Base-by-base conservation (phyloP, 2,888 invertebrate species). In the Rhorus exstirpatorius region DNA sequence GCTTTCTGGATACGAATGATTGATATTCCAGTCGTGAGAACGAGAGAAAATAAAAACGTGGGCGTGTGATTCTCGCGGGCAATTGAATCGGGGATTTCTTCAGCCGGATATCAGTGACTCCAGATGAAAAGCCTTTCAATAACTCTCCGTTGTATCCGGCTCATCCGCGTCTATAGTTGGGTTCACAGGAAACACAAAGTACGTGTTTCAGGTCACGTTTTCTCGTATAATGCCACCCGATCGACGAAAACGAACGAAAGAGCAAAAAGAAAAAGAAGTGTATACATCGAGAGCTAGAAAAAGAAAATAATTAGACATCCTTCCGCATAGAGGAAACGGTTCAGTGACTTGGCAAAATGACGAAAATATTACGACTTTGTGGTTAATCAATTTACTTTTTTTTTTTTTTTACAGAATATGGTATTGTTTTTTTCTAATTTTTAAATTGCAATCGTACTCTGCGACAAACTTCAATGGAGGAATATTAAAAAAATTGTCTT, bases 121-220 rank as follows among this genome's bases (percentile, higher is more conserved):
- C 70, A 61, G 24, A 38, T 46, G 35, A 21, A 58, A 63, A 63
- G 63, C 55, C 44, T 71, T 78, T 71, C 55, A 55, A 63, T 71
- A 31, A 78, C 46, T 78, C 53, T 14, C 19, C 55, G 53, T 63
- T 65, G 55, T 44, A 38, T 21, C 46, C 38, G 19, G n/a, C 38
- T 21, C 38, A 53, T n/a, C 35, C 24, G 19, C 3, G 53, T 38
- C 51, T 68, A 8, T n/a, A 17, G 58, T 14, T 35, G 17, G 35
- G 19, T 8, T 21, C 24, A 12, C 14, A 1, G 3, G 21, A 19
- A 6, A 67, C 26, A 35, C 41, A 38, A 24, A 8, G 8, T 38
- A 35, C 21, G 38, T 53, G 53, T 53, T 14, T 21, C 24, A 24
- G 21, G 21, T 53, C 68, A 68, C 53, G n/a, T 68, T 3, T n/a